Evolutionary conservation across 2,113 vertebrate genomes (phyloP).

Genomic region (Irena cyanogastra): DNA sequence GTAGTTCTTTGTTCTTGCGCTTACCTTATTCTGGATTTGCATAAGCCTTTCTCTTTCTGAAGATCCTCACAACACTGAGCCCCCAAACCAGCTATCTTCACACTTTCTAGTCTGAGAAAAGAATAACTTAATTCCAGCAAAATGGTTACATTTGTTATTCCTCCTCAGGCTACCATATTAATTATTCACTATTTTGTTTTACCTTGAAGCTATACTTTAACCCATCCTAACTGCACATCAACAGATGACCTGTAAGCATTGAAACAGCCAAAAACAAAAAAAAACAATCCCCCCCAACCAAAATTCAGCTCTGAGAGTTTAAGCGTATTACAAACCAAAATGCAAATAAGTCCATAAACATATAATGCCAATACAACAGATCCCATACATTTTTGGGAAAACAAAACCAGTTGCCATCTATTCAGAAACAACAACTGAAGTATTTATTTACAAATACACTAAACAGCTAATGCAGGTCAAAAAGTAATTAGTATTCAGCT

Average conservation of each 20-base stretch:
- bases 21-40: background rate
- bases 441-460: background rate
- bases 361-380: background rate
- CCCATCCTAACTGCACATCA: background rate
- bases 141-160: background rate
- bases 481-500: background rate
- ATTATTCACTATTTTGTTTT: background rate
- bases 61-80: background rate
- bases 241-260: background rate
- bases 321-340: background rate
- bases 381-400: background rate
- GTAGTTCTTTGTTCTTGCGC: background rate
- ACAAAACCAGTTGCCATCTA: background rate
- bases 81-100: background rate
- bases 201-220: background rate
- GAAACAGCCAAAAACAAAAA: background rate
- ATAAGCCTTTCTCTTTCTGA: background rate
- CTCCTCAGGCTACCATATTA: background rate
- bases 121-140: background rate
- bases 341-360: background rate
- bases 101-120: background rate
- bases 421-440: background rate
- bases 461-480: background rate
- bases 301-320: background rate
- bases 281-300: accelerated